Evolutionary conservation across 2,797 vertebrate species (phyloP).

Genomic region (Acropternis orthonyx): DNA sequence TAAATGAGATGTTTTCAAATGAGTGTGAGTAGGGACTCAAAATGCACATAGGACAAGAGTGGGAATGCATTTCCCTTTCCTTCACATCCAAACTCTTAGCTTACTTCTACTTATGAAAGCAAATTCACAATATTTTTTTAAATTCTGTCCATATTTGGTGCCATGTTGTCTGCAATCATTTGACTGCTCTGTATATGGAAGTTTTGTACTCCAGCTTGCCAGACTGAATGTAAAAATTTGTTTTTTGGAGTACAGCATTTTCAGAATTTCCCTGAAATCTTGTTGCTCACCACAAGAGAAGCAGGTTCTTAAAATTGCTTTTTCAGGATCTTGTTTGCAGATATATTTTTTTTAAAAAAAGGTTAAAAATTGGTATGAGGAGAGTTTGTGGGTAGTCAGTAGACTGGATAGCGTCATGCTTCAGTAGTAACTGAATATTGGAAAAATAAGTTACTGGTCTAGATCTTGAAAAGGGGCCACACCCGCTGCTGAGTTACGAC

Average conservation of each 20-base stretch:
- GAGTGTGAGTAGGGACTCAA: background rate
- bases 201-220: background rate
- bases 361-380: background rate
- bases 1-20: conserved; percentile 1
- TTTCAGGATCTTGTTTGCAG: background rate
- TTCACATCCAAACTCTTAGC: background rate
- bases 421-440: background rate
- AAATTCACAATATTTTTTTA: background rate
- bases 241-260: background rate
- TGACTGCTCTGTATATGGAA: conserved; percentile 6
- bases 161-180: background rate
- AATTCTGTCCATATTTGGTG: background rate
- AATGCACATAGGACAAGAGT: background rate
- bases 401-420: background rate
- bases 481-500: background rate
- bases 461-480: background rate
- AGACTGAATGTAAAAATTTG: background rate
- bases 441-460: background rate
- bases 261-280: background rate
- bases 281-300: background rate
- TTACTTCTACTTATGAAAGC: background rate
- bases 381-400: background rate
- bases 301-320: background rate
- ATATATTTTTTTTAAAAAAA: background rate
- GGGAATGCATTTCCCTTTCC: background rate